Evolutionary conservation across 2,797 vertebrate species (phyloP), one percentile per base, ranked within the genome.

Genomic region (Myotis daubentonii): DNA sequence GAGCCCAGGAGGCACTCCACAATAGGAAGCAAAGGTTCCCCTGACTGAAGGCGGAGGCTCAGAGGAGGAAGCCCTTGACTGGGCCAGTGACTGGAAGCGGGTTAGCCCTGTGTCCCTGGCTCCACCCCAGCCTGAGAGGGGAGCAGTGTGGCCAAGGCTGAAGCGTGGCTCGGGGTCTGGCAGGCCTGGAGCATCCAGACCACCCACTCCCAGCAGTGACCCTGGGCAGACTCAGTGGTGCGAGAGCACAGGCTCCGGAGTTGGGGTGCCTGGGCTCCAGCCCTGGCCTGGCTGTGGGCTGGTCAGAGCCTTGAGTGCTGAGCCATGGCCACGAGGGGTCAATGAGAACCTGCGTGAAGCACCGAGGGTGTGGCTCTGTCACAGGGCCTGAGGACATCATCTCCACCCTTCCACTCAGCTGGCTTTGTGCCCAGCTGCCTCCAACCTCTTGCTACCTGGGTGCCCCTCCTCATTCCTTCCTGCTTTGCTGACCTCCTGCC

Each of bases 341-440:
- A 28, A 13, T 1, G 38, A 49, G 72, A 53, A 90, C 8, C 2
- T 55, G 0, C 0, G 0, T 5, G 75, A 30, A 47, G 71, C 3
- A 2, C 20, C 0, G 0, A 17, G 33, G n/a, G 16, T 0, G 23
- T 1, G 4, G 4, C 44, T 55, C 60, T 1, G 38, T 4, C 30
- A 7, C 2, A 1, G 0, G 6, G 55, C 13, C 0, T 0, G 0
- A 10, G 25, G 11, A 30, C 22, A 3, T 4, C 11, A 9, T 20
- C 12, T 47, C 16, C 3, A 4, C 9, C 62, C 53, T 1, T 9
- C 11, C n/a, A 0, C 6, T 2, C 33, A 8, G 2, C 72, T 0
- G 3, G 55, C n/a, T 25, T 66, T 38, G 49, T 66, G 30, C 8
- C 30, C 10, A 23, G 93, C 33, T 38, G 16, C 49, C 38, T 57